Evolutionary conservation across 2,888 invertebrate genomes (phyloP).

Genomic region (Limenitis camilla): DNA sequence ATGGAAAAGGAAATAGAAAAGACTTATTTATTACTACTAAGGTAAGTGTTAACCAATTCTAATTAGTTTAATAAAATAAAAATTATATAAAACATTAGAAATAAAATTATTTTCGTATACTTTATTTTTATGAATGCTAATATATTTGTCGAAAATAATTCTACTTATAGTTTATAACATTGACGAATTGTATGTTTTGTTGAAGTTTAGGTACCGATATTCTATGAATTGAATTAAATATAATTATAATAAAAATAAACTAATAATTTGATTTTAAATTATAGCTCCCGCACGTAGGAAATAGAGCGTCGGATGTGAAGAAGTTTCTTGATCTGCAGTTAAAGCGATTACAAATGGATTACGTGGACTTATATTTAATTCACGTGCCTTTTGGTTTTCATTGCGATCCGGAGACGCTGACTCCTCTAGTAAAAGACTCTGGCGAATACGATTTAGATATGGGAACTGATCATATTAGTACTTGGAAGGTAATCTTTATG

Average conservation of each 20-base stretch:
- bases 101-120: too few relatives aligned
- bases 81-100: too few relatives aligned
- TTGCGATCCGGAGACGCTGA: conserved; percentile 68
- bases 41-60: conserved; percentile 51
- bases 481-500: conserved; percentile 84
- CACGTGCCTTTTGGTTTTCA: conserved; percentile 83
- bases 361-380: conserved; percentile 85
- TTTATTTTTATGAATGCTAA: too few relatives aligned
- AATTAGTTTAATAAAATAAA: conserved; percentile 43
- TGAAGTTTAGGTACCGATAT: too few relatives aligned
- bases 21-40: conserved; percentile 89
- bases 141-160: too few relatives aligned
- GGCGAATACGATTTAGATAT: conserved; percentile 76
- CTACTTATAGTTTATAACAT: too few relatives aligned
- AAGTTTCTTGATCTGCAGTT: conserved; percentile 79
- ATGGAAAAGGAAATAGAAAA: conserved; percentile 77
- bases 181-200: too few relatives aligned
- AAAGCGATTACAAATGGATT: conserved; percentile 76
- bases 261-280: conserved; percentile 31
- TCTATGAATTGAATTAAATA: too few relatives aligned
- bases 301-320: conserved; percentile 78
- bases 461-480: conserved; percentile 77
- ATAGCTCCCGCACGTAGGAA: conserved; percentile 81
- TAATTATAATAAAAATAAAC: too few relatives aligned
- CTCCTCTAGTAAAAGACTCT: conserved; percentile 72